These are phyloP conservation scores for Chauna torquata DNA, from an alignment of 2,113 vertebrate genomes.

Conservation along the genomic window DNA sequence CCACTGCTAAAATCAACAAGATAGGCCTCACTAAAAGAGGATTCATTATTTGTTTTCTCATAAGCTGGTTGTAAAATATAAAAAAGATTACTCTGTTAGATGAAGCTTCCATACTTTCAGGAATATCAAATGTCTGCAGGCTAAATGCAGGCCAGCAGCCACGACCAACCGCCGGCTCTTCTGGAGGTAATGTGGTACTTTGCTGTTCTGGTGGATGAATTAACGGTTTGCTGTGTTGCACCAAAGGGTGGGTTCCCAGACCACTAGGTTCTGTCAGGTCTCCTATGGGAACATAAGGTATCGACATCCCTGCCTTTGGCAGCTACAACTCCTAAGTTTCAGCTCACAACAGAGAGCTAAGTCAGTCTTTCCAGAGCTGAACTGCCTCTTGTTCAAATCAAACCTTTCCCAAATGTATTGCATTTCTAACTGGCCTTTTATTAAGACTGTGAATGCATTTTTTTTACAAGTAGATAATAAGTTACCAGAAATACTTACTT, in stretches of 20 bases:
- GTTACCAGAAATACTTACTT: background rate
- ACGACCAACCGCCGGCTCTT: background rate
- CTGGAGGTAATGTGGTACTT: background rate
- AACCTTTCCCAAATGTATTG: background rate
- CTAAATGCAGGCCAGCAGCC: background rate
- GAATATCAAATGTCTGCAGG: background rate
- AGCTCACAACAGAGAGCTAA: background rate
- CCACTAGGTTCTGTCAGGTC: background rate
- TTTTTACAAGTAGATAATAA: background rate
- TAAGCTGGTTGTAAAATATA: background rate
- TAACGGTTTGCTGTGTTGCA: background rate
- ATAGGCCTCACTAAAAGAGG: background rate
- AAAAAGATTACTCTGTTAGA: background rate
- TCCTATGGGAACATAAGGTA: background rate
- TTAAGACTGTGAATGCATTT: background rate
- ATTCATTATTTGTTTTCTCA: background rate
- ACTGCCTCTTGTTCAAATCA: background rate
- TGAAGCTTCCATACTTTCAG: background rate
- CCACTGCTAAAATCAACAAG: conserved; percentile 6
- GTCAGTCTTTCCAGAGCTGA: background rate
- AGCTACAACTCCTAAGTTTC: background rate
- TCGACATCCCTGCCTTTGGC: background rate
- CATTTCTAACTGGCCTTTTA: background rate
- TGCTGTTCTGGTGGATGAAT: background rate
- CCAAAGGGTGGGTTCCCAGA: background rate